These are phyloP conservation scores for Melipona quadrifasciata DNA, from an alignment of 1,140 invertebrate species.

Conservation along the genomic window DNA sequence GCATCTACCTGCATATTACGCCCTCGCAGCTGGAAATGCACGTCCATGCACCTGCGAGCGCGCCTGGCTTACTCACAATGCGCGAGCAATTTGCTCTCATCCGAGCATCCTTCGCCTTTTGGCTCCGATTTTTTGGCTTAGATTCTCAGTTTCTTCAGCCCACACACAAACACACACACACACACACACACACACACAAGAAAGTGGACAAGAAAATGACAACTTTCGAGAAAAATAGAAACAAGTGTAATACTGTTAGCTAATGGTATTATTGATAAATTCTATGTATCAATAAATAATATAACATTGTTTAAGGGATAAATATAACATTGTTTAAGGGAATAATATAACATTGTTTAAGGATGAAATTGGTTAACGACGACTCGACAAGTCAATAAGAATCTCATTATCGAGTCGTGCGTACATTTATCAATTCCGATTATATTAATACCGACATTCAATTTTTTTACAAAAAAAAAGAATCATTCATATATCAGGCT, in stretches of 20 bases:
- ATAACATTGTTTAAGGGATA: constrained; percentile 77
- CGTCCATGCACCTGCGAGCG: constrained; percentile 45
- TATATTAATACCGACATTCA: neutral
- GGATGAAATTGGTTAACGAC: constrained; percentile 33
- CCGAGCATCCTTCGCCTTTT: no score
- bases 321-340: constrained; percentile 77
- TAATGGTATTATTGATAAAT: constrained; percentile 71
- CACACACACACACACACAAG: no score
- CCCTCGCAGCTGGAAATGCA: constrained; percentile 51
- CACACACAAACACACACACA: neutral
- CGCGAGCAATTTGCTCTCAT: neutral
- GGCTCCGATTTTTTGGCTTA: neutral
- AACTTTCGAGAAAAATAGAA: constrained; percentile 41
- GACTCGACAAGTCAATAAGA: neutral
- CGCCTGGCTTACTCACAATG: constrained; percentile 37
- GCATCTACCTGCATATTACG: constrained; percentile 57
- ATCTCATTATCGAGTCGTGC: neutral
- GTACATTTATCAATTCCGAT: neutral
- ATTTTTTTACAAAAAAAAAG: neutral
- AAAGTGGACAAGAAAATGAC: constrained; percentile 24
- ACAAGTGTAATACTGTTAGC: constrained; percentile 68
- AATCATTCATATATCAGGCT: no score
- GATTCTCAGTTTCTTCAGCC: no score
- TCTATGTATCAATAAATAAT: constrained; percentile 77
- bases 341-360: constrained; percentile 78